Evolutionary conservation across 2,888 invertebrate species (phyloP).

Genomic region (Drosophila mulleri): DNA sequence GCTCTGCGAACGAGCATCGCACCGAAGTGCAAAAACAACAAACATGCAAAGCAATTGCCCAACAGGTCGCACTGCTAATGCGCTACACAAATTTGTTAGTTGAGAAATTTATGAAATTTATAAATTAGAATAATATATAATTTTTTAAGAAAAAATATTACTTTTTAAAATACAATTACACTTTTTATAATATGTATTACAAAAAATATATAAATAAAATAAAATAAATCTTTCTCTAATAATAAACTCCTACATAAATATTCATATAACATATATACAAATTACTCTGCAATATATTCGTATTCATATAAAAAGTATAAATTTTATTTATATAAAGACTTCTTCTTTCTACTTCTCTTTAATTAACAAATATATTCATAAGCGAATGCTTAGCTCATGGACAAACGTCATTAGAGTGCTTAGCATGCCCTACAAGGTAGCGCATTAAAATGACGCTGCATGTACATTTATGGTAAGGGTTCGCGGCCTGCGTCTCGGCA

Average conservation of each 20-base stretch:
- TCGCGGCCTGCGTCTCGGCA: slow-evolving; percentile 6
- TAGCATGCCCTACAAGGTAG: slow-evolving; percentile 7
- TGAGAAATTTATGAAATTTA: background rate
- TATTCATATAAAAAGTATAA: background rate
- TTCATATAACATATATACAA: too few relatives aligned
- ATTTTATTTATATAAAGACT: too few relatives aligned
- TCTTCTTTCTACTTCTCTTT: background rate
- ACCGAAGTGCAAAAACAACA: slow-evolving; percentile 49
- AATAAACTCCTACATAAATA: too few relatives aligned
- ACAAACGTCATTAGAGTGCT: background rate
- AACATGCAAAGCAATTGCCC: slow-evolving; percentile 1
- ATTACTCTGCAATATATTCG: too few relatives aligned
- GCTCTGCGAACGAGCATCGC: slow-evolving; percentile 48
- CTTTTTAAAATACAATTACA: too few relatives aligned
- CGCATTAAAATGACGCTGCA: slow-evolving; percentile 32
- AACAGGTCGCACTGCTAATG: slow-evolving; percentile 28
- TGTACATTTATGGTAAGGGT: slow-evolving; percentile 21
- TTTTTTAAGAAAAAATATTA: too few relatives aligned
- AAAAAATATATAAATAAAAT: too few relatives aligned
- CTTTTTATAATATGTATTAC: too few relatives aligned
- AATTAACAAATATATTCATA: background rate
- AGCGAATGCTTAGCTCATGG: background rate
- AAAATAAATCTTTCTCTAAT: too few relatives aligned
- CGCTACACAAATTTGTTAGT: slow-evolving; percentile 6
- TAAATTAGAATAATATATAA: background rate